These are phyloP conservation scores for Eurosta solidaginis DNA, from an alignment of 1,140 invertebrate species.

Conservation along the genomic window DNA sequence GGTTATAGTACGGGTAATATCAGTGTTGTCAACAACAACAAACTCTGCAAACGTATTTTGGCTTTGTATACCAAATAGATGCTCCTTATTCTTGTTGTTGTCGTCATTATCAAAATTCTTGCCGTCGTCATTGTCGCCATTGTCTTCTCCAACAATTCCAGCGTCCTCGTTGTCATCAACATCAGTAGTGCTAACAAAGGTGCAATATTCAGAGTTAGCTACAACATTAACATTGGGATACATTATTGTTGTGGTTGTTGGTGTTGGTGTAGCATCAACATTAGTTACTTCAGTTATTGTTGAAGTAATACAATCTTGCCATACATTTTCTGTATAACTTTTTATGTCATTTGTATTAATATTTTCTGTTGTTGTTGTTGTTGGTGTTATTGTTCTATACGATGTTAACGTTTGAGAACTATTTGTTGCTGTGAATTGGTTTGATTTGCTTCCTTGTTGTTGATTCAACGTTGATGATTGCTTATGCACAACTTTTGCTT, in stretches of 20 bases:
- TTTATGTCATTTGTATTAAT: background rate
- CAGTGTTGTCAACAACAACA: background rate
- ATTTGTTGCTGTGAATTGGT: conserved; percentile 15
- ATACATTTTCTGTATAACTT: background rate
- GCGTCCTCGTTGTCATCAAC: conserved; percentile 6
- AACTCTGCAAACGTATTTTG: background rate
- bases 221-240: background rate
- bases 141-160: background rate
- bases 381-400: background rate
- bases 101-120: background rate
- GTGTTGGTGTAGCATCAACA: background rate
- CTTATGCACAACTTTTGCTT: background rate
- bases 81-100: background rate
- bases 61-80: background rate
- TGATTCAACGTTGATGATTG: conserved; percentile 30
- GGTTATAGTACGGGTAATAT: background rate
- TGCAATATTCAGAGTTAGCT: background rate
- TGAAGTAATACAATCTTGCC: background rate
- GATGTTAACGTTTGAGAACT: background rate
- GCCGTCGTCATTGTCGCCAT: background rate
- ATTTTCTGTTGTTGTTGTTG: conserved; percentile 11
- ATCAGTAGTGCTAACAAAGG: conserved; percentile 25
- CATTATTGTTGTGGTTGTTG: background rate
- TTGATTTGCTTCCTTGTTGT: conserved; percentile 27
- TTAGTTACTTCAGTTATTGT: background rate